Evolutionary conservation across 1,140 invertebrate genomes (phyloP).

Genomic region (Neodiprion pinetum): DNA sequence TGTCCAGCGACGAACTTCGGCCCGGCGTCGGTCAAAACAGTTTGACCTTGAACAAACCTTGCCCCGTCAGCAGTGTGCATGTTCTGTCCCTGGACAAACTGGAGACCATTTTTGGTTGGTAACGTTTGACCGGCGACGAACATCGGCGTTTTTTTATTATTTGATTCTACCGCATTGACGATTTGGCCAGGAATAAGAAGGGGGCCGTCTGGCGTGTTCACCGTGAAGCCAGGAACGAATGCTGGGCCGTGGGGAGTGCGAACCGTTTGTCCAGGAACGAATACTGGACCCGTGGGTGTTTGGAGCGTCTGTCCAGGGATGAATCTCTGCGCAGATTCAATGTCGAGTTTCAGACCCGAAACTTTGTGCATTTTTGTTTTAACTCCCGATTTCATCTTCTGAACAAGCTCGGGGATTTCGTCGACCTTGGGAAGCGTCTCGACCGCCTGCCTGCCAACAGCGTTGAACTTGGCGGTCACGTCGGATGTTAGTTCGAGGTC

Average conservation of each 20-base stretch:
- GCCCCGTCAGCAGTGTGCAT: slow-evolving; percentile 57
- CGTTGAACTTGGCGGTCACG: slow-evolving; percentile 65
- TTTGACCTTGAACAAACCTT: slow-evolving; percentile 72
- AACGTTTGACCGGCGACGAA: slow-evolving; percentile 64
- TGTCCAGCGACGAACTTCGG: slow-evolving; percentile 74
- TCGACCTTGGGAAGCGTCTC: slow-evolving; percentile 67
- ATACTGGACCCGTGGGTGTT: slow-evolving; percentile 71
- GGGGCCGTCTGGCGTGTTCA: slow-evolving; percentile 71
- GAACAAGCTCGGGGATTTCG: slow-evolving; percentile 70
- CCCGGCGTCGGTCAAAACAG: slow-evolving; percentile 69
- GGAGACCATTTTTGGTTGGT: slow-evolving; percentile 44
- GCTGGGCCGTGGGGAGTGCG: slow-evolving; percentile 69
- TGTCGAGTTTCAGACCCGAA: slow-evolving; percentile 69
- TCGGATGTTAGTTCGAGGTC: slow-evolving; percentile 66
- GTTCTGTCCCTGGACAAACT: slow-evolving; percentile 63
- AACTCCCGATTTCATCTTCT: slow-evolving; percentile 68
- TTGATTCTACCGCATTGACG: slow-evolving; percentile 51
- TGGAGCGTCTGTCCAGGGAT: slow-evolving; percentile 74
- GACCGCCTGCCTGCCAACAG: slow-evolving; percentile 58
- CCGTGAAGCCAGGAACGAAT: slow-evolving; percentile 77
- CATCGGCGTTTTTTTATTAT: slow-evolving; percentile 48
- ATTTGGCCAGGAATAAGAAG: slow-evolving; percentile 75
- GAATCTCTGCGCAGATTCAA: slow-evolving; percentile 71
- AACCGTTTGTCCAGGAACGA: slow-evolving; percentile 78
- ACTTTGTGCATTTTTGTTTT: slow-evolving; percentile 66